Conservation (phyloP, 2,113 vertebrate genomes). For the Glareola pratincola region DNA sequence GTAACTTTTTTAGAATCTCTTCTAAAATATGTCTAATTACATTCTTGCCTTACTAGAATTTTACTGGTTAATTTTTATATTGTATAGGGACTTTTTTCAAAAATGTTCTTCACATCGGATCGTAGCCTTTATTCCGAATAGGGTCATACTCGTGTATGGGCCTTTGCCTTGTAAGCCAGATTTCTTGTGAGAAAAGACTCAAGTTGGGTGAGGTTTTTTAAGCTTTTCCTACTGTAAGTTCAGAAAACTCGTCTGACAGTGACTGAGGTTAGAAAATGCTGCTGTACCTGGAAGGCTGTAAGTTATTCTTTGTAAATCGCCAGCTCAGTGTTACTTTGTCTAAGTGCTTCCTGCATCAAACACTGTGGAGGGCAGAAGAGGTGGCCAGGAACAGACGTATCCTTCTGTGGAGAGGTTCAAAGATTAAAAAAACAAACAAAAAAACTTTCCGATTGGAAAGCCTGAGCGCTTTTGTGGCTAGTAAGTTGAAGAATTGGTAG, state of each 20-base stretch:
- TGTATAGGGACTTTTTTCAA: background rate
- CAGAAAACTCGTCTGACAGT: background rate
- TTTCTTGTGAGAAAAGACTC: background rate
- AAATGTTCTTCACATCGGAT: background rate
- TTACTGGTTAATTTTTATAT: background rate
- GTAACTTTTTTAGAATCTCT: too few species aligned
- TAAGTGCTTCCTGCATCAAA: background rate
- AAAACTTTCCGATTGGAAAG: background rate
- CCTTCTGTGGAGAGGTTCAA: background rate
- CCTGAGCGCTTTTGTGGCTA: background rate
- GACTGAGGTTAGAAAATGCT: background rate
- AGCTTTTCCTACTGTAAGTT: background rate
- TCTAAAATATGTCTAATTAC: too few species aligned
- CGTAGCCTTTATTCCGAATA: background rate
- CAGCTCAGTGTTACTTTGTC: background rate
- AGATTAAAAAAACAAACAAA: background rate
- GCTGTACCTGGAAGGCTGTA: background rate
- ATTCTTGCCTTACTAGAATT: background rate
- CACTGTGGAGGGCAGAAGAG: background rate
- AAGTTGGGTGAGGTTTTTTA: background rate
- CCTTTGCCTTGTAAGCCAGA: background rate
- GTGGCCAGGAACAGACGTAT: background rate
- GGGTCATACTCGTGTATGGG: fast-evolving
- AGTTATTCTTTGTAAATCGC: background rate
- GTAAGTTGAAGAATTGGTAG: background rate